Base-by-base conservation (phyloP, 2,888 invertebrate species). In the Drosophila paranaensis region DNA sequence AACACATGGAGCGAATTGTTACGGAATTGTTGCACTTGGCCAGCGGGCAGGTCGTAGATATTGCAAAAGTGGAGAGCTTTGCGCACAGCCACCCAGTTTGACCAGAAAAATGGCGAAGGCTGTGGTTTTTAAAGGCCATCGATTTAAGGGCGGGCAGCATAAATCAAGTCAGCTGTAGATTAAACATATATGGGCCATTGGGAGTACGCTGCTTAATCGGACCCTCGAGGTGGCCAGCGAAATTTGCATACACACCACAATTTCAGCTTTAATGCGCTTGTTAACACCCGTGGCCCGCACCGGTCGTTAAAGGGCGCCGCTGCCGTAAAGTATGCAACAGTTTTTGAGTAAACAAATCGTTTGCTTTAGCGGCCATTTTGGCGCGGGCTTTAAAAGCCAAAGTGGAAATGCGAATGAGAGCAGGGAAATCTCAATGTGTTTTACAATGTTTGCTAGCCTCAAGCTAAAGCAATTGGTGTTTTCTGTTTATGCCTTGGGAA, bases 191-290 rank as follows among this genome's bases (percentile, higher is more conserved):
- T 62, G 64, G 42, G 45, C 35, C 25, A 53, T 3, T 2, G 37
- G n/a, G 39, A 10, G 39, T 33, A 51, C 13, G 54, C 14, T 40
- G 56, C 55, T 62, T 63, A 70, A 81, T 65, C 51, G 65, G 55
- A 46, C 76, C 82, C 76, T 37, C n/a, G 82, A 78, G 79, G 55
- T 66, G 58, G 79, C 69, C 66, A 10, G 48, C 50, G 60, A 75
- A 13, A 84, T 87, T 87, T 87, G 71, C 78, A 81, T 81, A 68
- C 51, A 68, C 51, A 51, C 51, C 67, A 37, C 73, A 60, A 60
- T 45, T 63, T 79, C 30, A 55, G 57, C 71, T 74, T 71, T 79
- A 74, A 88, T 79, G 70, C 64, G 51, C 56, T 54, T 76, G 85
- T 76, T 79, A 56, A 72, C 73, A 74, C 62, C 66, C 65, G 45